These are phyloP conservation scores for Aphidoletes aphidimyza DNA, from an alignment of 2,888 invertebrate species.

Conservation along the genomic window DNA sequence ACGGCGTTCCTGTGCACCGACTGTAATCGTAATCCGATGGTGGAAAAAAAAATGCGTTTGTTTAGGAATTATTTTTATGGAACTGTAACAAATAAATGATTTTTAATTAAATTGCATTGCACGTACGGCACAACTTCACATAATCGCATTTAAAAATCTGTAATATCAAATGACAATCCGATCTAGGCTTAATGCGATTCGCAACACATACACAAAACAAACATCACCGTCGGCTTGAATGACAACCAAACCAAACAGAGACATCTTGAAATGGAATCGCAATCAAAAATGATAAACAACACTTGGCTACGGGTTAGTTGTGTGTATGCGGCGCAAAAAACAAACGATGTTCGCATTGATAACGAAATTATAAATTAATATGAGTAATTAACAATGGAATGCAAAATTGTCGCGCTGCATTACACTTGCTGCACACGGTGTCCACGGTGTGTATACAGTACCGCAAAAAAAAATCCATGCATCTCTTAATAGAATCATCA, in stretches of 20 bases:
- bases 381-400: constrained; percentile 9
- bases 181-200: too few species aligned
- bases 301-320: too few species aligned
- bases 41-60: background rate
- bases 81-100: constrained; percentile 16
- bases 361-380: constrained; percentile 49
- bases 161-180: background rate
- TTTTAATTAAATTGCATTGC: constrained; percentile 35
- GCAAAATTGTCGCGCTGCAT: background rate
- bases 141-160: constrained; percentile 28
- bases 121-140: constrained; percentile 32
- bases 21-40: background rate
- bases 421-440: background rate
- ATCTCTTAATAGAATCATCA: background rate
- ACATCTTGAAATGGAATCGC: too few species aligned
- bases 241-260: too few species aligned
- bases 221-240: too few species aligned
- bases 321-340: background rate
- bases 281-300: too few species aligned
- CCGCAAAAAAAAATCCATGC: background rate
- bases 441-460: background rate
- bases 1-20: background rate
- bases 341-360: background rate
- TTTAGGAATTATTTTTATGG: constrained; percentile 38
- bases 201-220: too few species aligned